Evolutionary conservation across 2,113 vertebrate species (phyloP).

Genomic region (Corynorhinus townsendii): DNA sequence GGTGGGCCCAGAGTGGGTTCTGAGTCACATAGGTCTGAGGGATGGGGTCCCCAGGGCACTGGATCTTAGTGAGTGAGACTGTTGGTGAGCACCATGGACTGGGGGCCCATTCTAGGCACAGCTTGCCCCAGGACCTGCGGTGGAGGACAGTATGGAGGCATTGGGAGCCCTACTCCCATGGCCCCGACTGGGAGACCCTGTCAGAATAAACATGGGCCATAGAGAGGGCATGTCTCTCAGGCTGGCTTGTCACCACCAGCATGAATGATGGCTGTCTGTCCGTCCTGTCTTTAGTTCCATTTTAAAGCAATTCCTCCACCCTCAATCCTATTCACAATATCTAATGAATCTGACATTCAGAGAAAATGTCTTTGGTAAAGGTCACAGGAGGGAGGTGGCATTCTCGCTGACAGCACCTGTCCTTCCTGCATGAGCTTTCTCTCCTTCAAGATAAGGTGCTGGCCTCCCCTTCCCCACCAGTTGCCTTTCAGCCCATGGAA

Average conservation of each 20-base stretch:
- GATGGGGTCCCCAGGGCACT: not conserved
- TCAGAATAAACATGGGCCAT: not conserved
- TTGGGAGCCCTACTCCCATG: not conserved
- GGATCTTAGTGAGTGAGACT: not conserved
- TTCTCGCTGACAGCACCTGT: constrained; percentile 29
- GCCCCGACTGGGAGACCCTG: not conserved
- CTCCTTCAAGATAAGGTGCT: not conserved
- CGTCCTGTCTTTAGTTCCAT: constrained; percentile 25
- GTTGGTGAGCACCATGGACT: not conserved
- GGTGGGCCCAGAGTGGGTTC: not conserved
- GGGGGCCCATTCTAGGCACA: not conserved
- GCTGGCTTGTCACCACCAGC: not conserved
- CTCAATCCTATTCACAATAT: not conserved
- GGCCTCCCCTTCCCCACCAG: rapidly evolving
- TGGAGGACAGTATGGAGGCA: not conserved
- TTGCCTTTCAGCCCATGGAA: not conserved
- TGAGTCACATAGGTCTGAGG: not conserved
- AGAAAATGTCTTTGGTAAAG: constrained; percentile 63
- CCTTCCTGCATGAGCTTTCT: not conserved
- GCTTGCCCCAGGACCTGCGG: not conserved
- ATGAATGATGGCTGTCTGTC: not conserved
- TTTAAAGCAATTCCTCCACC: not conserved
- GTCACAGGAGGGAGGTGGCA: constrained; percentile 46
- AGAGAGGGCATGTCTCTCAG: not conserved
- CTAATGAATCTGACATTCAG: constrained; percentile 70